Evolutionary conservation across 2,888 invertebrate species (phyloP).

Genomic region (Rhimphoctona megacephalus): DNA sequence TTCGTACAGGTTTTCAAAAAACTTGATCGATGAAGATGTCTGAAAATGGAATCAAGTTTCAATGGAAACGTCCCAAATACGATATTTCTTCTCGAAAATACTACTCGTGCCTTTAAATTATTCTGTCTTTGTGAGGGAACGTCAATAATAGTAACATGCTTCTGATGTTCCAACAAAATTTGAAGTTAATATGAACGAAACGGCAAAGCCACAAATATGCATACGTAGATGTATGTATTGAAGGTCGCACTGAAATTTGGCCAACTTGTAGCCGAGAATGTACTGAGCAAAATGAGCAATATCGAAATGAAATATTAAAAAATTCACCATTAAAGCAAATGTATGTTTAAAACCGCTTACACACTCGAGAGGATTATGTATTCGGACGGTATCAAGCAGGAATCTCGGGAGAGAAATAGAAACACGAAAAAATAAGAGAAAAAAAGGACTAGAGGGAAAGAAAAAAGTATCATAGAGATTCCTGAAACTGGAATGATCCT

Average conservation of each 20-base stretch:
- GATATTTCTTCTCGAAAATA: neutral
- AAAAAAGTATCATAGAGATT: constrained; percentile 42
- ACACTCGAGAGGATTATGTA: constrained; percentile 16
- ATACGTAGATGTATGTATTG: neutral
- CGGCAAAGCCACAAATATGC: neutral
- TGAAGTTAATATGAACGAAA: neutral
- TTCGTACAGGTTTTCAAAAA: neutral
- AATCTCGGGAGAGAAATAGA: constrained; percentile 20
- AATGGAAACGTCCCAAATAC: no score
- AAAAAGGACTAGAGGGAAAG: neutral
- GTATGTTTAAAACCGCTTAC: neutral
- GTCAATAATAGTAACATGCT: no score
- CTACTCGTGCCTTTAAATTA: no score
- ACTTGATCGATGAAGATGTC: neutral
- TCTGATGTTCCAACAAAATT: no score
- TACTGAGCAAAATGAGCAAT: neutral
- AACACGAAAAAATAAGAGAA: neutral
- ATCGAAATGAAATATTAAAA: neutral
- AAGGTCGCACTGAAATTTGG: neutral
- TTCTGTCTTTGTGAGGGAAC: no score
- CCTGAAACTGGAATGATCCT: constrained; percentile 31
- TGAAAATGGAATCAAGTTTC: no score
- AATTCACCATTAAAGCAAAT: no score
- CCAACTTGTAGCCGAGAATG: neutral
- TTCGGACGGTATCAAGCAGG: constrained; percentile 29